Percentiles rank a stretch among this genome's conserved stretches.
These are phyloP conservation scores for Athene noctua DNA, from an alignment of 2,113 vertebrate genomes.

Conservation along the genomic window DNA sequence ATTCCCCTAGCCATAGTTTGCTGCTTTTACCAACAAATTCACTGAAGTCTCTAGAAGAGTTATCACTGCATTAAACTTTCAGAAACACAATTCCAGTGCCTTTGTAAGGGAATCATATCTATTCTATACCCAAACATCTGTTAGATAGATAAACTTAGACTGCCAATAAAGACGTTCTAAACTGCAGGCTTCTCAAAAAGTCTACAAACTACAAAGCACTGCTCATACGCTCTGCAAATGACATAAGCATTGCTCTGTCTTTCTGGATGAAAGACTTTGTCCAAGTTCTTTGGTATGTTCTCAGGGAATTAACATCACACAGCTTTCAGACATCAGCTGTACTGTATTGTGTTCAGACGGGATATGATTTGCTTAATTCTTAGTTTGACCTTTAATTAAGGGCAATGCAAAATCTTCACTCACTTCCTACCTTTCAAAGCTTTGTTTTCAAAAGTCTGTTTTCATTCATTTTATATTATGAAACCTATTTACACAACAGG, in stretches of 20 bases:
- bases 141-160: neutral
- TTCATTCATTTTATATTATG: neutral
- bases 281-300: neutral
- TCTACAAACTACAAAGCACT: neutral
- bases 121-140: neutral
- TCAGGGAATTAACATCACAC: neutral
- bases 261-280: neutral
- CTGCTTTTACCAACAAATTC: neutral
- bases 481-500: constrained; percentile 22
- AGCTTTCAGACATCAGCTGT: neutral
- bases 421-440: neutral
- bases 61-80: neutral
- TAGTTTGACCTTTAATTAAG: neutral
- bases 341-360: neutral
- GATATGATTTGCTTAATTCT: neutral
- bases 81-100: neutral
- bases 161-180: neutral
- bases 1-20: neutral
- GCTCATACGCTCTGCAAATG: neutral
- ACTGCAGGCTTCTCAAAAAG: neutral
- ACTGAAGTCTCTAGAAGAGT: neutral
- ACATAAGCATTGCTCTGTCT: neutral
- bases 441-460: neutral
- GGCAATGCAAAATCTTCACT: neutral
- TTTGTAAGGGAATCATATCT: neutral